These are phyloP conservation scores for Amphipyra berbera DNA, from an alignment of 2,888 invertebrate species.

Conservation along the genomic window DNA sequence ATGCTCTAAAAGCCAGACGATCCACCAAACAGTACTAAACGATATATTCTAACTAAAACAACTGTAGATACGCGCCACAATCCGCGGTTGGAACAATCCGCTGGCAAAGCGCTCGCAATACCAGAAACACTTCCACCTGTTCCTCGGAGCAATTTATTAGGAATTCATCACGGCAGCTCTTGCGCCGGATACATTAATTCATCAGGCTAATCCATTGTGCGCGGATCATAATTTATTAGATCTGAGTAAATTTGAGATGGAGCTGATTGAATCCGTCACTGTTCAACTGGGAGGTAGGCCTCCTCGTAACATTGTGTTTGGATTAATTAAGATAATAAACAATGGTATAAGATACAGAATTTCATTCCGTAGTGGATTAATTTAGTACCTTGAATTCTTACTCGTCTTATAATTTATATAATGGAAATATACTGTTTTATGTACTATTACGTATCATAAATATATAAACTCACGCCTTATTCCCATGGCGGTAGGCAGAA, in stretches of 20 bases:
- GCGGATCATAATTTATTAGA: slow-evolving; percentile 65
- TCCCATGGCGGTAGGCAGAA: too few relatives aligned
- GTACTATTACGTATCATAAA: too few relatives aligned
- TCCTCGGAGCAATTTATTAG: slow-evolving; percentile 56
- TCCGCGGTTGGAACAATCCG: slow-evolving; percentile 11
- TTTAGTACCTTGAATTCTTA: slow-evolving; percentile 32
- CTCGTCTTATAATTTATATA: slow-evolving; percentile 16
- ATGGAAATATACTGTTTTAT: too few relatives aligned
- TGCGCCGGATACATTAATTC: slow-evolving; percentile 65
- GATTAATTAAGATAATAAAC: slow-evolving; percentile 62
- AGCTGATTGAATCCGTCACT: slow-evolving; percentile 58
- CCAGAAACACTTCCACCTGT: slow-evolving; percentile 36
- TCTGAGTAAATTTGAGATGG: slow-evolving; percentile 62
- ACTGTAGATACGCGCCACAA: neutral
- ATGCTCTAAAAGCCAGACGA: neutral
- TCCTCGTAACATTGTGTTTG: slow-evolving; percentile 32
- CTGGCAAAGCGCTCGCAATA: neutral
- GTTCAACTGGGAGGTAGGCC: slow-evolving; percentile 32
- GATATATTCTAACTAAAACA: slow-evolving; percentile 7
- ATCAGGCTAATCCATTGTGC: slow-evolving; percentile 62
- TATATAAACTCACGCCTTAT: too few relatives aligned
- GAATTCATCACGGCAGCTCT: slow-evolving; percentile 56
- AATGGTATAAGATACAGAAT: slow-evolving; percentile 42
- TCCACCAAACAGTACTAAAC: neutral
- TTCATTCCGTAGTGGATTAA: slow-evolving; percentile 42